A percentile compares a stretch with the other conserved stretches of the same genome.
Conservation (phyloP, 2,797 vertebrate genomes). For the Valencia hispanica region DNA sequence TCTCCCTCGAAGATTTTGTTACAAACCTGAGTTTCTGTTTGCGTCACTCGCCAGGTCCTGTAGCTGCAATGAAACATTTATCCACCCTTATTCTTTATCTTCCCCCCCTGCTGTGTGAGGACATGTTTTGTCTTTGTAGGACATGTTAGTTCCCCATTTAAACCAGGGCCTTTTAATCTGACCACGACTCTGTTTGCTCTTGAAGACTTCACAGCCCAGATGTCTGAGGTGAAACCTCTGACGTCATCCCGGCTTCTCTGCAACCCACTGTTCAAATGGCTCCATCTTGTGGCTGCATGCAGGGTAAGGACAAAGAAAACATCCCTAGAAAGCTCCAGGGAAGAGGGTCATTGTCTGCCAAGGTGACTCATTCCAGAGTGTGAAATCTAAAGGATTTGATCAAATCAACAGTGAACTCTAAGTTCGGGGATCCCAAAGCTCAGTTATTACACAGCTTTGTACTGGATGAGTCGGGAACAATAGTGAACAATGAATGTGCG, state of each 20-base stretch:
- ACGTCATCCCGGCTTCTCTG: conserved; percentile 24
- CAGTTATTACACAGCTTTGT: neutral
- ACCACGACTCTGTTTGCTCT: conserved; percentile 77
- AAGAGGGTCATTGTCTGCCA: conserved; percentile 85
- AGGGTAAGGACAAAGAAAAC: conserved; percentile 84
- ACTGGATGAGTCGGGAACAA: conserved; percentile 20
- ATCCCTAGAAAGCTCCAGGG: conserved; percentile 79
- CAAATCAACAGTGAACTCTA: neutral
- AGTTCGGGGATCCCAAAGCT: conserved; percentile 16
- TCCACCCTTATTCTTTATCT: conserved; percentile 3
- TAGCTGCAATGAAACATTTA: conserved; percentile 3
- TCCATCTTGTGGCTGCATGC: conserved; percentile 79
- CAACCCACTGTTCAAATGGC: conserved; percentile 20
- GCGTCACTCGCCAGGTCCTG: conserved; percentile 27
- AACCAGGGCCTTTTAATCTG: conserved; percentile 11
- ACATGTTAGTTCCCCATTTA: conserved; percentile 53
- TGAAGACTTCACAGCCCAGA: conserved; percentile 81
- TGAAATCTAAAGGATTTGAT: conserved; percentile 27
- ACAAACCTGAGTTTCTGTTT: conserved; percentile 34
- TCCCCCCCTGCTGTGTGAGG: conserved; percentile 77
- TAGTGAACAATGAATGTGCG: conserved; percentile 18
- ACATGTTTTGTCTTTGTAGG: conserved; percentile 77
- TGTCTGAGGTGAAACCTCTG: conserved; percentile 18
- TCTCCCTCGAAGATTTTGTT: conserved; percentile 39
- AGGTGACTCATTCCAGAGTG: conserved; percentile 72